Percentiles rank a stretch among this genome's conserved stretches.
Evolutionary conservation across 2,113 vertebrate genomes (phyloP).

Genomic region (Pygoscelis antarcticus): DNA sequence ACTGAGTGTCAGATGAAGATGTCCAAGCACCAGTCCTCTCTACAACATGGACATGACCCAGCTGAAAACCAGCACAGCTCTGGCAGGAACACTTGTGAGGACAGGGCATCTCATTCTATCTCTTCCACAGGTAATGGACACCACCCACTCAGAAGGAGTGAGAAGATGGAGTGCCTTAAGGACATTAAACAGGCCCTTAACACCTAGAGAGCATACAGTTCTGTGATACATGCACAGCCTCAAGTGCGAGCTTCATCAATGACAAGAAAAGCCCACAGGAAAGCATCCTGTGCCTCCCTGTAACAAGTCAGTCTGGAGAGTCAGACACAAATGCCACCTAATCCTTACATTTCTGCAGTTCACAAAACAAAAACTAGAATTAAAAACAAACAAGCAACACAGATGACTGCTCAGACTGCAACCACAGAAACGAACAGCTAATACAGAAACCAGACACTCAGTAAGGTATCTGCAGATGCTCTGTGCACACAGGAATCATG

Average conservation of each 20-base stretch:
- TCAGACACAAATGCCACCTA: not conserved
- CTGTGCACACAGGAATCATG: not conserved
- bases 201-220: no score
- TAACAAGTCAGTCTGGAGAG: not conserved
- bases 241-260: not conserved
- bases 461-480: not conserved
- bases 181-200: not conserved
- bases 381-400: not conserved
- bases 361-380: not conserved
- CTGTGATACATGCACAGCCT: not conserved
- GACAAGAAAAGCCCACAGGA: not conserved
- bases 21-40: not conserved
- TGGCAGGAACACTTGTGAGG: not conserved
- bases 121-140: not conserved
- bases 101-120: not conserved
- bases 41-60: not conserved
- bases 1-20: not conserved
- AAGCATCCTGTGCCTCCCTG: not conserved
- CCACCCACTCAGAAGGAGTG: not conserved
- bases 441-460: not conserved
- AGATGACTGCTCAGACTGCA: not conserved
- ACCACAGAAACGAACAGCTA: not conserved
- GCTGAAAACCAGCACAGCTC: not conserved
- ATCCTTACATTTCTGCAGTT: not conserved
- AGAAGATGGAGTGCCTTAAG: not conserved